Percentiles rank a stretch among this genome's conserved stretches.
These are phyloP conservation scores for Ammospiza nelsoni DNA, from an alignment of 2,113 vertebrate genomes.

Conservation along the genomic window DNA sequence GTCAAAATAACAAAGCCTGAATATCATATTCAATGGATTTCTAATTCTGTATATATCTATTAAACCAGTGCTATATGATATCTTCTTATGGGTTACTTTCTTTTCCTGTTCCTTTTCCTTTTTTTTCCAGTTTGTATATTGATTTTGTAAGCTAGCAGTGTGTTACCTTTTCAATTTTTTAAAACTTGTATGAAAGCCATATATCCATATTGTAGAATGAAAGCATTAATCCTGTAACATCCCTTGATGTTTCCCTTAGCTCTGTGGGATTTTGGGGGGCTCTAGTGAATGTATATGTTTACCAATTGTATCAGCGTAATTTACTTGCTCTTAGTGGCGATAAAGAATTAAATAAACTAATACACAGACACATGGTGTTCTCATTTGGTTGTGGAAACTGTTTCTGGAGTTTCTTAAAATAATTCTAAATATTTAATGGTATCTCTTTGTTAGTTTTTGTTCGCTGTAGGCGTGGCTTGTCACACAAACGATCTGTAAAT, in stretches of 20 bases:
- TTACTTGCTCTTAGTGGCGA: slow-evolving; percentile 51
- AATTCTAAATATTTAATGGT: background rate
- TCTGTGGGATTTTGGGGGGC: slow-evolving; percentile 24
- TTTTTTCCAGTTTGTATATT: slow-evolving; percentile 30
- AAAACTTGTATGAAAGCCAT: slow-evolving; percentile 59
- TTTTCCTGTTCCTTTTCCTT: background rate
- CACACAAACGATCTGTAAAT: background rate
- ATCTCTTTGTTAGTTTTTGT: background rate
- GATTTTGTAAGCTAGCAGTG: slow-evolving; percentile 58
- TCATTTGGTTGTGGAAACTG: slow-evolving; percentile 3
- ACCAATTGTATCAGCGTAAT: slow-evolving; percentile 36
- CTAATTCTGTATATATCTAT: slow-evolving; percentile 58
- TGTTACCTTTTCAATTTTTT: slow-evolving; percentile 58
- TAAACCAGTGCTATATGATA: slow-evolving; percentile 47
- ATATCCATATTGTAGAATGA: slow-evolving; percentile 44
- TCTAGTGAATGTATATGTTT: slow-evolving; percentile 24
- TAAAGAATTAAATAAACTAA: slow-evolving; percentile 61
- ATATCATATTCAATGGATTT: background rate
- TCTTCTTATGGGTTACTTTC: slow-evolving; percentile 17
- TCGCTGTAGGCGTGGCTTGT: background rate
- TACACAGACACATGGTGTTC: background rate
- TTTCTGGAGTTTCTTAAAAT: background rate
- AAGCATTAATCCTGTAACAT: slow-evolving; percentile 61
- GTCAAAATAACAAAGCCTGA: slow-evolving; percentile 34
- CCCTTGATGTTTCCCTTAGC: slow-evolving; percentile 49